Conservation (phyloP, 2,888 invertebrate genomes). For the Sialis lutaria region DNA sequence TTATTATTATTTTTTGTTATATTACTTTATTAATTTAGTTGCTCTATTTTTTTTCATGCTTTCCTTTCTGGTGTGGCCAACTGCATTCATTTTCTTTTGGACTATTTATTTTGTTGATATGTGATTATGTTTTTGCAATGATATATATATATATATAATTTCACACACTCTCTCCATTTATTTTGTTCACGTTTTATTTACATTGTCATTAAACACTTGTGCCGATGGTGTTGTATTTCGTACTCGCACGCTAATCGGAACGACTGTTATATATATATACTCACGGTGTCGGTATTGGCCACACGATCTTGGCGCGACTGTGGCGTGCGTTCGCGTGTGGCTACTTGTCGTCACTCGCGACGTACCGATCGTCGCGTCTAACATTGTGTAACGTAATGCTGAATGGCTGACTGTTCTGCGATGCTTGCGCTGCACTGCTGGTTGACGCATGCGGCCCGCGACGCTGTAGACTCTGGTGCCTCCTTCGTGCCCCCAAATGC, state of each 20-base stretch:
- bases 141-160: no score
- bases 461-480: slow-evolving; percentile 37
- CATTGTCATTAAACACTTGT: background rate
- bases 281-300: background rate
- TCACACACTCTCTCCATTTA: background rate
- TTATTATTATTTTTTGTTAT: background rate
- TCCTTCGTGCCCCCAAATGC: slow-evolving; percentile 72
- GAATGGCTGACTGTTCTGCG: slow-evolving; percentile 22
- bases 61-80: background rate
- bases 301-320: background rate
- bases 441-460: slow-evolving; percentile 9
- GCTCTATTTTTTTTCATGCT: background rate
- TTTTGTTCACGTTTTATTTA: background rate
- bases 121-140: background rate
- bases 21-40: background rate
- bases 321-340: background rate
- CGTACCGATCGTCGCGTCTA: background rate
- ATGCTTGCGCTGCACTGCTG: slow-evolving; percentile 16
- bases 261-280: background rate
- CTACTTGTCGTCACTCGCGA: background rate
- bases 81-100: background rate
- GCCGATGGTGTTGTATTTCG: background rate
- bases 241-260: background rate
- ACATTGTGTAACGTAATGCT: background rate
- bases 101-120: background rate